Base-by-base conservation (phyloP, 2,113 vertebrate genomes). In the Cairina moschata region DNA sequence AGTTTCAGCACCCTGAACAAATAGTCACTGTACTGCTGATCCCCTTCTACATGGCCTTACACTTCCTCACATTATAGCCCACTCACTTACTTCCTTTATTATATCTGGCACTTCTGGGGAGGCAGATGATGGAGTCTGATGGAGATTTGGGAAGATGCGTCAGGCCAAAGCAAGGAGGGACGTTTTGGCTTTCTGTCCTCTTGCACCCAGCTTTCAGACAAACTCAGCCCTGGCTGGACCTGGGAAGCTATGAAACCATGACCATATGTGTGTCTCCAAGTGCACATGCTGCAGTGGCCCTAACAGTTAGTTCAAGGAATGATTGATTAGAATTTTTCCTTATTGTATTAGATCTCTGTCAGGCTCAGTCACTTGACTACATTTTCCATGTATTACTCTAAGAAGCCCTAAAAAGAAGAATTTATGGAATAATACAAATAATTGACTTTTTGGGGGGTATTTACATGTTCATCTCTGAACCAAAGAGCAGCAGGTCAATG, bases 181-280 rank as follows among this genome's bases (percentile, higher is more conserved):
- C 40, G 11, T 5, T 17, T 60, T 17, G 25, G 4, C 26, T 16
- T 1, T 79, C 22, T 34, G 9, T 68, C 68, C 14, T 56, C 10
- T 40, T 38, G 42, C 40, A 2, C 1, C 2, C 11, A 50, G 0
- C 4, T 17, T 80, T 73, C 48, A 67, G 66, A 50, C 18, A 28
- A 85, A 72, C 9, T 79, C 36, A 50, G 13, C 31, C 32, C 10
- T 55, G 36, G 8, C 54, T 60, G 46, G 20, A 44, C 15, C 20
- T 62, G 20, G 0, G 0, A 31, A 74, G 17, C 25, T 78, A 18
- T 58, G 60, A 90, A 66, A 17, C 17, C 28, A 5, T 42, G 31
- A 85, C 15, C 8, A 6, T 68, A 17, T 1, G 0, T 34, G 10
- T 18, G 2, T 6, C 28, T 20, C 21, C 1, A 0, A 12, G 17